Conservation (phyloP, 2,888 invertebrate species). For the Tinea trinotella region DNA sequence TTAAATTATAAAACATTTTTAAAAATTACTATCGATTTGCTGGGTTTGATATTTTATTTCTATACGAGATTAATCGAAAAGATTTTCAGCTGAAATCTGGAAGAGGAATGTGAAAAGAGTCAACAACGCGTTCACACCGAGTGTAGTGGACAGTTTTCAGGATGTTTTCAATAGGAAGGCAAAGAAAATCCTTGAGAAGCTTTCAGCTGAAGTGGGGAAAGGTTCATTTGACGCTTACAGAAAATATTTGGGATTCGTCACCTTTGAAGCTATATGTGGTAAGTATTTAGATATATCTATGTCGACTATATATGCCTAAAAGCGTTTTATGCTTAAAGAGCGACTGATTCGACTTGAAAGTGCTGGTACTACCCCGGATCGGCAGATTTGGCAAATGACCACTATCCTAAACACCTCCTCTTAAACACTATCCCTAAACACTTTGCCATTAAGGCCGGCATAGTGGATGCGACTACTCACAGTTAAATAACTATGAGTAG, state of each 20-base stretch:
- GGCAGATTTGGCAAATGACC: too few relatives aligned
- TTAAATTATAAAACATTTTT: too few relatives aligned
- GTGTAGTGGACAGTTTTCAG: constrained; percentile 17
- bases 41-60: too few relatives aligned
- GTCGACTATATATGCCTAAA: too few relatives aligned
- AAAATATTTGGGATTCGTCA: constrained; percentile 34
- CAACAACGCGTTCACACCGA: constrained; percentile 22
- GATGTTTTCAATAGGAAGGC: constrained; percentile 13
- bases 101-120: constrained; percentile 45
- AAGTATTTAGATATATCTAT: constrained; percentile 26
- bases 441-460: too few relatives aligned
- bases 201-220: constrained; percentile 2
- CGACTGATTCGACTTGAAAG: neutral
- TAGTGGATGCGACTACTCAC: too few relatives aligned
- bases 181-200: neutral
- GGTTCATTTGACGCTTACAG: constrained; percentile 26
- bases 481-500: too few relatives aligned
- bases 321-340: neutral
- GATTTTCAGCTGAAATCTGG: constrained; percentile 37
- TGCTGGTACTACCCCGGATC: too few relatives aligned
- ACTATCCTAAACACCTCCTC: too few relatives aligned
- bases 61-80: too few relatives aligned
- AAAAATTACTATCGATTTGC: too few relatives aligned
- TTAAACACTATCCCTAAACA: too few relatives aligned
- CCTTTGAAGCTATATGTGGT: constrained; percentile 49